Evolutionary conservation across 2,797 vertebrate genomes (phyloP), one percentile per base, ranked within the genome.

Genomic region (Gymnodraco acuticeps): DNA sequence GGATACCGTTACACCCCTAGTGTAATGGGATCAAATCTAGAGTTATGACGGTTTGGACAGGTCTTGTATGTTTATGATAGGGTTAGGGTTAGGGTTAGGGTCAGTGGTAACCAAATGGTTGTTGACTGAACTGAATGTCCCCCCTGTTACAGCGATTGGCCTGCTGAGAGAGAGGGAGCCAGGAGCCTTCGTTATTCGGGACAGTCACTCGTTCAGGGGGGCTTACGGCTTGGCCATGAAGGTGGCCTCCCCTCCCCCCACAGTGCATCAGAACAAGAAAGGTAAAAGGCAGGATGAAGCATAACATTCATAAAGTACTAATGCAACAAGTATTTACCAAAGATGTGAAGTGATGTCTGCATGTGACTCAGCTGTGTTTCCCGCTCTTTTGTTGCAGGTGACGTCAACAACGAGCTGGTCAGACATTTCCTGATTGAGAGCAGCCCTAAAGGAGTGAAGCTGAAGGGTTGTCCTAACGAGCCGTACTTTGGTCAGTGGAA

Each of bases 361-460:
- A 3, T 17, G 63, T 43, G 75, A 33, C 78, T 70, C 55, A 19
- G 11, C 62, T 59, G 62, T 51, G n/a, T 50, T 47, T 41, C 19
- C 43, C 10, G 27, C 48, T 78, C 27, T 62, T 72, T 54, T 43
- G 38, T 75, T 79, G 41, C 84, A 96, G 97, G 96, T 89, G 98
- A 99, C 70, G 85, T 95, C 85, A 95, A 95, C 78, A 99, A 97
- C 0, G 98, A 99, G 90, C 93, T 99, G 84, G 98, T 99, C 88
- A 96, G 98, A 68, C 98, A 99, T 92, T 99, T 99, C 91, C 95
- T 99, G 88, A 99, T 99, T 0, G 98, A 99, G 94, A 99, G 98
- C 3, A 98, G 97, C 82, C 95, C 98, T 0, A 96, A 97, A 85
- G 98, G 98, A 38, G 98, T 99, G 84, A 98, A 99, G 89, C 96